These are phyloP conservation scores for Chrysemys picta DNA, from an alignment of 2,113 vertebrate species.

Conservation along the genomic window DNA sequence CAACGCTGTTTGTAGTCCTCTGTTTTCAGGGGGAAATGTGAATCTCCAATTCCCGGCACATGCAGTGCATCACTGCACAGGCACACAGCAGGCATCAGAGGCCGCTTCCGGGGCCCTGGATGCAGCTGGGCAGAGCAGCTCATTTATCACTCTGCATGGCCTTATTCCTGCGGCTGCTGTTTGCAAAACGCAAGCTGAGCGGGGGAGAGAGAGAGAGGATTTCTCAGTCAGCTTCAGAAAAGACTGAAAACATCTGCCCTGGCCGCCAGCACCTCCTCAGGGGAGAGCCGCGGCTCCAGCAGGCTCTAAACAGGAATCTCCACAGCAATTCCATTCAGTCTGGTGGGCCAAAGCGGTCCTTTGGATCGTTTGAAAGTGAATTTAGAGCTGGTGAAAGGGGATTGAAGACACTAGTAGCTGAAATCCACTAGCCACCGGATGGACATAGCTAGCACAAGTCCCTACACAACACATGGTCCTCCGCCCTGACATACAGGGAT, in stretches of 20 bases:
- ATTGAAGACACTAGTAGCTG: background rate
- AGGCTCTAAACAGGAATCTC: constrained; percentile 59
- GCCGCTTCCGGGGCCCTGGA: background rate
- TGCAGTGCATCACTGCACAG: rapidly evolving
- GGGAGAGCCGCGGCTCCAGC: constrained; percentile 39
- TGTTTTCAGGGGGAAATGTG: background rate
- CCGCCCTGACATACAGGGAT: background rate
- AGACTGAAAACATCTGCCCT: constrained; percentile 70
- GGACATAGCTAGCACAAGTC: background rate
- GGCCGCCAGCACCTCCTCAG: constrained; percentile 44
- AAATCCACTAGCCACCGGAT: background rate
- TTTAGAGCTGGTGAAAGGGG: background rate
- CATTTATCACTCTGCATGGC: constrained; percentile 63
- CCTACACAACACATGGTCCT: background rate
- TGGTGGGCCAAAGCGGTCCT: background rate
- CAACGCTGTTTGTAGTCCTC: background rate
- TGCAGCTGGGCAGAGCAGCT: background rate
- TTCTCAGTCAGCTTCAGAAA: constrained; percentile 64
- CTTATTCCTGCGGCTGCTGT: constrained; percentile 62
- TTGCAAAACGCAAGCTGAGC: constrained; percentile 68
- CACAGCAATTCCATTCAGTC: constrained; percentile 14
- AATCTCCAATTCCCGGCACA: background rate
- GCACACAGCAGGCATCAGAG: background rate
- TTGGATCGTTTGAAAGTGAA: background rate
- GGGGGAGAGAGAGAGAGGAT: constrained; percentile 54